Evolutionary conservation across 1,140 invertebrate species (phyloP), one percentile per base, ranked within the genome.

Genomic region (Drosophila sp.): DNA sequence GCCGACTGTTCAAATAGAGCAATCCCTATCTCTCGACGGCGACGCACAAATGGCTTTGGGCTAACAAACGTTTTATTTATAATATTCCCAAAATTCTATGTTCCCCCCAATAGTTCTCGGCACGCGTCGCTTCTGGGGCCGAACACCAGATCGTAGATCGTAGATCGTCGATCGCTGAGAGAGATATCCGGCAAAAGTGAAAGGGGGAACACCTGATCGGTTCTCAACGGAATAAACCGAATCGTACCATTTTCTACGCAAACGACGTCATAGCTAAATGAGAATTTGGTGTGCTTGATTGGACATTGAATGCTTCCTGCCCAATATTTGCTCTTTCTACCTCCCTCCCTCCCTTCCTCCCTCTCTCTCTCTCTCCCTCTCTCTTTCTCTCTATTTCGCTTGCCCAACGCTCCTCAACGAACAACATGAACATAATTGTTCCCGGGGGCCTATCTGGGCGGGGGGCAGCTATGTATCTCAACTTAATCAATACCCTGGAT

Each of bases 1-100:
- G 35, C 63, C 35, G 40, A 57, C 33, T 4, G 7, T 60, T 25
- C 23, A 25, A 38, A 27, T 38, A 68, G 35, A 30, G 40, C 35
- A 50, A 40, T 30, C 32, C 30, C 32, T 7, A 44, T 54, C 57
- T 25, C 62, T 60, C 27, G 38, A 10, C 33, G 33, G 33, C 65
- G 76, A 66, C 76, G 75, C 76, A 79, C 77, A 80, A 80, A 80
- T 80, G 66, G 47, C 17, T 54, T 17, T 27, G 50, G 73, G 44
- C 67, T 32, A 56, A 75, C 73, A 47, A 70, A 77, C 47, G 60
- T 61, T 75, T 72, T 80, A 80, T 80, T 80, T 80, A 76, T 72
- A 76, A 76, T 72, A 76, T 69, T 63, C 47, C 68, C 60, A 67
- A 70, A 50, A 57, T 69, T 30, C 5, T 11, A 23, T 60, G 33